Conservation (phyloP, 1,140 invertebrate genomes). For the Pseudoatta argentina region DNA sequence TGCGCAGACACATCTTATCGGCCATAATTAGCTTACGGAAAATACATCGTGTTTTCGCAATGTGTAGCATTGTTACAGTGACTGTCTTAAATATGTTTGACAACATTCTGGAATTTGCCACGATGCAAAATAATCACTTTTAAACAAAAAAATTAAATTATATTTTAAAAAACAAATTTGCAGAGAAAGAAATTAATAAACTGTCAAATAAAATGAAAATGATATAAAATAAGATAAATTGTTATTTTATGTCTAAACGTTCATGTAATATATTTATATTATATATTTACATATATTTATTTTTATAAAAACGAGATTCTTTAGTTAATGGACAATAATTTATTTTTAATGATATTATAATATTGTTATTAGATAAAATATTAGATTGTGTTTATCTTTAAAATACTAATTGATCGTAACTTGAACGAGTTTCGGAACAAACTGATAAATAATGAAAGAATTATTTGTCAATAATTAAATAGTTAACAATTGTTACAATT, state of each 20-base stretch:
- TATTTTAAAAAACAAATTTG: neutral
- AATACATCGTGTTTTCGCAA: neutral
- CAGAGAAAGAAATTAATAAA: neutral
- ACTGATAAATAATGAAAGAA: neutral
- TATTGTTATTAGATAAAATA: neutral
- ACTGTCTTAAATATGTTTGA: neutral
- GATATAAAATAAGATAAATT: slow-evolving; percentile 12
- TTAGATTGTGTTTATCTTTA: neutral
- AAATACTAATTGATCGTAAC: neutral
- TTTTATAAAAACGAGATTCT: neutral
- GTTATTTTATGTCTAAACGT: neutral
- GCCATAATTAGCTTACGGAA: slow-evolving; percentile 1
- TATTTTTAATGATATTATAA: neutral
- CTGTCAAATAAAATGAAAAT: slow-evolving; percentile 10
- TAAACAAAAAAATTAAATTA: neutral
- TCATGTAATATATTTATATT: neutral
- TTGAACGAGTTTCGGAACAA: neutral
- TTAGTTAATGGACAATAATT: neutral
- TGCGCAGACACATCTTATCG: neutral
- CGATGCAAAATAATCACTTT: neutral
- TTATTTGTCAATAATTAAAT: neutral
- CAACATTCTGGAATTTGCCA: slow-evolving; percentile 1
- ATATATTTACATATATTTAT: neutral
- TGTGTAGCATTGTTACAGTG: neutral
- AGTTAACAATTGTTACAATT: neutral